Base-by-base conservation (phyloP, 1,140 invertebrate species). In the Tetranychus cinnabarinus region DNA sequence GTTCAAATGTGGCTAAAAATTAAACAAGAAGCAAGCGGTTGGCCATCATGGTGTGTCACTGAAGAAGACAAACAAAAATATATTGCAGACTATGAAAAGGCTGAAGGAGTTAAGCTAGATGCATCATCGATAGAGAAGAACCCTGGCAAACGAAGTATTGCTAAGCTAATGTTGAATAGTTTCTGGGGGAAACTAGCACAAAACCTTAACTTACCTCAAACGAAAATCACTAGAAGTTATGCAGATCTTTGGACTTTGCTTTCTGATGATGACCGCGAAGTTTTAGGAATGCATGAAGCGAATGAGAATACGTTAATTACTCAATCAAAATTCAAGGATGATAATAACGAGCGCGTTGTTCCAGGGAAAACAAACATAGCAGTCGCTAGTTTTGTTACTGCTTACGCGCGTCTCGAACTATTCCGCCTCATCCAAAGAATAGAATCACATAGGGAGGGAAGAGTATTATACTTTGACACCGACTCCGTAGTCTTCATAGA, bases 391-490 rank as follows among this genome's bases (percentile, higher is more conserved):
- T 74, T 69, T 58, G 70, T 68, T 2, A 75, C 73, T 1, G 67
- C 70, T 13, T 69, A 71, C 57, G 73, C 72, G 0, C 59, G 73
- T 2, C 58, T 75, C 7, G 68, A 72, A 63, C 65, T 75, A 2
- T 74, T 73, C 59, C 54, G 58, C 23, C 67, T 69, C 55, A 59
- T 75, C 12, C 66, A 72, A 65, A 59, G 63, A 45, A 55, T 75
- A 10, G 66, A 63, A 31, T 6, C 3, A 2, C n/a, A 13, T 23
- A 5, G 59, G 3, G 3, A 3, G 8, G 45, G 48, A 1, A 58
- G 67, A 39, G 69, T 69, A 2, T 56, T 74, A 4, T 75, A 76
- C 62, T 70, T 65, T 39, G 74, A 75, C 61, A 76, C 73, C 2
- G 74, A 75, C 63, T 65, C 60, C n/a, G 55, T 70, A 23, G 67